Conservation (phyloP, 2,888 invertebrate genomes). For the Monoplex corrugatus region DNA sequence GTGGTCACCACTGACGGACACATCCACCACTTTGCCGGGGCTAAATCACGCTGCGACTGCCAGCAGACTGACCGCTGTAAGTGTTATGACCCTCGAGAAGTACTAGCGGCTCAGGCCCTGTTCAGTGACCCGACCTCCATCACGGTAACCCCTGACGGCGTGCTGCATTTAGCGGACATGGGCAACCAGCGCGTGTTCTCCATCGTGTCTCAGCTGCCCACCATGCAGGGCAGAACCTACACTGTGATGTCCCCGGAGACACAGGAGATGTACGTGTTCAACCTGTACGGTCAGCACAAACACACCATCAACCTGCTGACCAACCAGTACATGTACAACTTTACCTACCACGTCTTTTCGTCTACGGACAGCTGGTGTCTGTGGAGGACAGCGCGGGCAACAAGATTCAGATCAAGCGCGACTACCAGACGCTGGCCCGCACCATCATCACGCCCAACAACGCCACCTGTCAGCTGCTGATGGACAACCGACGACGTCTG, state of each 20-base stretch:
- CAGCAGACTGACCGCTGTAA: conserved; percentile 88
- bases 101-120: conserved; percentile 93
- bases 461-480: conserved; percentile 84
- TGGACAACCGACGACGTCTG: conserved; percentile 96
- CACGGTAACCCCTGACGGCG: conserved; percentile 96
- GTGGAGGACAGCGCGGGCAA: conserved; percentile 95
- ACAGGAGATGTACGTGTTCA: conserved; percentile 88
- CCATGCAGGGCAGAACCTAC: conserved; percentile 84
- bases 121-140: conserved; percentile 93
- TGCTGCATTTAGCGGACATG: conserved; percentile 97
- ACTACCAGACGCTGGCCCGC: conserved; percentile 90
- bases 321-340: conserved; percentile 96
- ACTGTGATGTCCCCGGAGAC: conserved; percentile 96
- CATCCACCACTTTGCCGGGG: conserved; percentile 95
- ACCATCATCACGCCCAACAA: conserved; percentile 84
- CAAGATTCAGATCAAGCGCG: conserved; percentile 91
- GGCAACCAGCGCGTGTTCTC: conserved; percentile 88
- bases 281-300: conserved; percentile 94
- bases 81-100: conserved; percentile 88
- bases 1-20: conserved; percentile 96
- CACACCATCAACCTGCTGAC: conserved; percentile 96
- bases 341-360: conserved; percentile 97
- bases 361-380: conserved; percentile 95
- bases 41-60: conserved; percentile 85
- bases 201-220: conserved; percentile 77